A percentile compares a stretch with the other conserved stretches of the same genome.
Evolutionary conservation across 2,113 vertebrate species (phyloP).

Genomic region (Coregonus clupeaformis): DNA sequence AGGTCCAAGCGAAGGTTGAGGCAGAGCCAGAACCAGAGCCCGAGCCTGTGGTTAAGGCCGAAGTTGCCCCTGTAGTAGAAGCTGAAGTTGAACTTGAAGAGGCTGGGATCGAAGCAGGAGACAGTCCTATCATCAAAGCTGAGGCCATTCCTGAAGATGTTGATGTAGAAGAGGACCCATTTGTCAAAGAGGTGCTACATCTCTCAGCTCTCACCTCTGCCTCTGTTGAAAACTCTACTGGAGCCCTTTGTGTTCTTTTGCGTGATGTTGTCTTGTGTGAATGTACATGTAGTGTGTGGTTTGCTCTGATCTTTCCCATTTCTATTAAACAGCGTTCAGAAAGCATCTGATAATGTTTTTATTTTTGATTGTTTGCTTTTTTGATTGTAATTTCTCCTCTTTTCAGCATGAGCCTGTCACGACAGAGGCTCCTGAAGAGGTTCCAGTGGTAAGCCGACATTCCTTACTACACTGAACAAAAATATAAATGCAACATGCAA

Average conservation of each 20-base stretch:
- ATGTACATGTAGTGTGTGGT: slow-evolving; percentile 10
- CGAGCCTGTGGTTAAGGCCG: background rate
- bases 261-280: background rate
- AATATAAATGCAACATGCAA: too few relatives aligned
- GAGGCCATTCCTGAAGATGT: background rate
- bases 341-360: background rate
- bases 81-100: background rate
- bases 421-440: background rate
- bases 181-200: slow-evolving; percentile 11
- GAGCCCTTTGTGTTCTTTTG: slow-evolving; percentile 4
- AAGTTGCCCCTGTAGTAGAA: background rate
- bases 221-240: background rate
- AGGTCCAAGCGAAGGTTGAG: background rate
- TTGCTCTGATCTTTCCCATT: background rate
- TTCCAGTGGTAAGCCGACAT: slow-evolving; percentile 2
- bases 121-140: background rate
- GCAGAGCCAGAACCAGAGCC: background rate
- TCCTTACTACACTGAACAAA: background rate
- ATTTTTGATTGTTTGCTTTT: background rate
- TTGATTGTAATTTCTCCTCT: background rate
- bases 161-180: background rate
- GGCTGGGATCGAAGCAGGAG: background rate
- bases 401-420: background rate
- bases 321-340: background rate
- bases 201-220: background rate